These are phyloP conservation scores for Auanema sp. DNA, from an alignment of 2,888 invertebrate genomes.

Conservation along the genomic window DNA sequence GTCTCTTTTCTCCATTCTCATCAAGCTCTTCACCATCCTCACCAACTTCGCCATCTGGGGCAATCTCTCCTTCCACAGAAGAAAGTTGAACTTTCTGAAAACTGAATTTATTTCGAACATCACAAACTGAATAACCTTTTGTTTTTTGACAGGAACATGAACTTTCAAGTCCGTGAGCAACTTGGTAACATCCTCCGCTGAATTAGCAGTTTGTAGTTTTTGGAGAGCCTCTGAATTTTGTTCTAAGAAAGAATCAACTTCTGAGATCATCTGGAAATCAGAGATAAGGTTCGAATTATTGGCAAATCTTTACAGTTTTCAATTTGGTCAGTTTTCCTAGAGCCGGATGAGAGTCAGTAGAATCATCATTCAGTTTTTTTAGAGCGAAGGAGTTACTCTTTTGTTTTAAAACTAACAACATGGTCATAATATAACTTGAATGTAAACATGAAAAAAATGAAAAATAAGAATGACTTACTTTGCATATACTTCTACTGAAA, in stretches of 20 bases:
- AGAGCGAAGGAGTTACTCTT: slow-evolving; percentile 73
- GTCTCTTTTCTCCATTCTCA: no score
- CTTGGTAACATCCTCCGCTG: slow-evolving; percentile 9
- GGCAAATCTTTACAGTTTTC: not conserved
- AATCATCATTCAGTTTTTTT: slow-evolving; percentile 69
- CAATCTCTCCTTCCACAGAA: slow-evolving; percentile 10
- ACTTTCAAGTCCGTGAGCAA: no score
- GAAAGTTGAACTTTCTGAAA: not conserved
- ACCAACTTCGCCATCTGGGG: no score
- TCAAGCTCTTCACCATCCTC: no score
- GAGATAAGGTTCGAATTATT: not conserved
- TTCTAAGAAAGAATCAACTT: slow-evolving; percentile 35
- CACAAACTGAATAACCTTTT: no score
- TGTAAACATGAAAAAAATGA: not conserved
- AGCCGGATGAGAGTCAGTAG: slow-evolving; percentile 79
- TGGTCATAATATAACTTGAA: slow-evolving; percentile 82
- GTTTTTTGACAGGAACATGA: no score
- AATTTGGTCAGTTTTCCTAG: slow-evolving; percentile 5
- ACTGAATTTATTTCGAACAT: no score
- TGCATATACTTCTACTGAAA: slow-evolving; percentile 39
- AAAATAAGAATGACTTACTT: slow-evolving; percentile 24
- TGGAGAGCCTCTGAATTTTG: slow-evolving; percentile 30
- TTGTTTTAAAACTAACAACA: slow-evolving; percentile 81
- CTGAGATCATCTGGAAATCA: slow-evolving; percentile 30
- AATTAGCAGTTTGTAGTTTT: slow-evolving; percentile 23